A percentile compares a stretch with the other conserved stretches of the same genome.
Evolutionary conservation across 2,113 vertebrate genomes (phyloP).

Genomic region (Terrapene triunguis): DNA sequence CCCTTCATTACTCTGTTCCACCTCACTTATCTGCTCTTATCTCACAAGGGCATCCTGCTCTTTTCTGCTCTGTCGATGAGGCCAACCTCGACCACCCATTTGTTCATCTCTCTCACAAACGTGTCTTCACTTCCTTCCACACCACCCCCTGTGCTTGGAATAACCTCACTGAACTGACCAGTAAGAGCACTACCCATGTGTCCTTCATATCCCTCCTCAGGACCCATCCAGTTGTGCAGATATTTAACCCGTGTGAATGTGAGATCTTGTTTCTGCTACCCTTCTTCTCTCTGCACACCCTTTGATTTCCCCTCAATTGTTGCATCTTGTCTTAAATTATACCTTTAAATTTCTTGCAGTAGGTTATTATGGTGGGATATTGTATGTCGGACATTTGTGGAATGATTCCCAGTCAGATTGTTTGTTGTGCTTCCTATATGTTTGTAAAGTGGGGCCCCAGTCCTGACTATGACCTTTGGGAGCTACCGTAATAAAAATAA

Average conservation of each 20-base stretch:
- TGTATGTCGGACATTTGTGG: background rate
- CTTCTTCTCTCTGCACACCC: background rate
- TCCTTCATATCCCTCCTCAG: background rate
- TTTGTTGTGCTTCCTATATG: background rate
- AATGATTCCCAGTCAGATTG: background rate
- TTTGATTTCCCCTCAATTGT: background rate
- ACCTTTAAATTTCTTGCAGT: background rate
- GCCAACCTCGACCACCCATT: background rate
- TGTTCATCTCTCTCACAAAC: background rate
- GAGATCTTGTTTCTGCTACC: background rate
- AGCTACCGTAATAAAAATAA: fast-evolving
- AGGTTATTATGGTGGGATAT: background rate
- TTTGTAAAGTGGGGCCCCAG: background rate
- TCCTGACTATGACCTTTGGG: background rate
- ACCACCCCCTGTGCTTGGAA: background rate
- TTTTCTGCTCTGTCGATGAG: too few species aligned
- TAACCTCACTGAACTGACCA: background rate
- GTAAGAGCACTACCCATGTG: fast-evolving
- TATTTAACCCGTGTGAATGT: background rate
- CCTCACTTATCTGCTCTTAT: too few species aligned
- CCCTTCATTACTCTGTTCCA: too few species aligned
- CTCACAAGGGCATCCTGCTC: too few species aligned
- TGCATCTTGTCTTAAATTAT: background rate
- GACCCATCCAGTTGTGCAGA: background rate
- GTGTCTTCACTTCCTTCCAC: background rate